Evolutionary conservation across 2,113 vertebrate genomes (phyloP).

Genomic region (Elephantulus edwardii): DNA sequence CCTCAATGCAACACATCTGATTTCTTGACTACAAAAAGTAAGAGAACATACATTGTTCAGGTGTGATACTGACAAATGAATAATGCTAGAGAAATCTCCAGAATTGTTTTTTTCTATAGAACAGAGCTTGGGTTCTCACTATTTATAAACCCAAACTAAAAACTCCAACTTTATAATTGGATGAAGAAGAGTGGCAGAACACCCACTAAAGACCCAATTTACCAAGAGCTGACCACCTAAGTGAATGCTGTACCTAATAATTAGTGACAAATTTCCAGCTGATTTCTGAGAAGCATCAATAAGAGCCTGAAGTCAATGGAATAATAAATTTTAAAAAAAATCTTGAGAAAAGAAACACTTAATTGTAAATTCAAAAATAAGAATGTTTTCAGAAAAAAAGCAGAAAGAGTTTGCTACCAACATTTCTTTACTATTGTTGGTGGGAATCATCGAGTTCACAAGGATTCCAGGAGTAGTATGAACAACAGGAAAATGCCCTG

Average conservation of each 20-base stretch:
- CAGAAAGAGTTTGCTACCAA: not conserved
- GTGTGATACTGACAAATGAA: not conserved
- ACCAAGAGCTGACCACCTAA: not conserved
- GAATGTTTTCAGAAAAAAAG: not conserved
- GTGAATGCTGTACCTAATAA: not conserved
- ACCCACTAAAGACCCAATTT: not conserved
- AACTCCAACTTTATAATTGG: not conserved
- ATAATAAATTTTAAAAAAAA: not conserved
- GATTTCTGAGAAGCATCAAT: not conserved
- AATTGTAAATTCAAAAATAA: not conserved
- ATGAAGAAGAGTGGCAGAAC: too few relatives aligned
- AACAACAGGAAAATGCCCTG: too few relatives aligned
- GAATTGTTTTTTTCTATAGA: not conserved
- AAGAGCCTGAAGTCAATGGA: not conserved
- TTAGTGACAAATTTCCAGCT: not conserved
- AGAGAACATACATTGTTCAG: not conserved
- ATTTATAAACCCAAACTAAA: not conserved
- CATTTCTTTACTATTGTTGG: not conserved
- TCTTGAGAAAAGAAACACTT: not conserved
- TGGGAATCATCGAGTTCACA: too few relatives aligned
- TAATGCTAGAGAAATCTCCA: not conserved
- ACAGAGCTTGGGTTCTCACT: not conserved
- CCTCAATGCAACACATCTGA: too few relatives aligned
- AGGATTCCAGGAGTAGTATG: too few relatives aligned
- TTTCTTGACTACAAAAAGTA: too few relatives aligned